A percentile compares a stretch with the other conserved stretches of the same genome.
These are phyloP conservation scores for Acronicta leporina DNA, from an alignment of 2,888 invertebrate genomes.

Conservation along the genomic window DNA sequence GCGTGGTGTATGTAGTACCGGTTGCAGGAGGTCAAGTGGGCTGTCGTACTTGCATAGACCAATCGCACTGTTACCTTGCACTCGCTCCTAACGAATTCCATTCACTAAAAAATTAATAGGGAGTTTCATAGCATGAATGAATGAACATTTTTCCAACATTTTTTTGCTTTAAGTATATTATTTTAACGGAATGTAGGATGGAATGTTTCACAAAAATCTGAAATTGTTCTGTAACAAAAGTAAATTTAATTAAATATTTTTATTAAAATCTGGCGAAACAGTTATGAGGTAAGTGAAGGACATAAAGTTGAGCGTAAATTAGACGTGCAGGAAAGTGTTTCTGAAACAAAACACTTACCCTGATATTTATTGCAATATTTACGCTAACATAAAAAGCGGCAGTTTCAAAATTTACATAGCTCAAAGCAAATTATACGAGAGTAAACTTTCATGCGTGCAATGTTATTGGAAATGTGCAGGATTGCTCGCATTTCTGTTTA, in stretches of 20 bases:
- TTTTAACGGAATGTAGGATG: neutral
- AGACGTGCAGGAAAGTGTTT: too few relatives aligned
- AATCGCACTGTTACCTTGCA: constrained; percentile 60
- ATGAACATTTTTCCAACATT: constrained; percentile 22
- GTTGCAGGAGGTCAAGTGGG: constrained; percentile 59
- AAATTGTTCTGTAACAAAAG: too few relatives aligned
- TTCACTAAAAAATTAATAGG: constrained; percentile 56
- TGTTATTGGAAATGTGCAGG: constrained; percentile 38
- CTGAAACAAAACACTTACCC: too few relatives aligned
- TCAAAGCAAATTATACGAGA: constrained; percentile 32
- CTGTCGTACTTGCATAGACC: constrained; percentile 49
- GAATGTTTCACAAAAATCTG: neutral
- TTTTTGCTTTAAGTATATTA: constrained; percentile 14
- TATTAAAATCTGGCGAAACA: too few relatives aligned
- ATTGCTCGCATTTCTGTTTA: constrained; percentile 52
- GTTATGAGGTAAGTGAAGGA: too few relatives aligned
- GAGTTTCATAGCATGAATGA: constrained; percentile 27
- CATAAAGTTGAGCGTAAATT: too few relatives aligned
- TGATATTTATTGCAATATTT: neutral
- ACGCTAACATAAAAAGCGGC: constrained; percentile 4
- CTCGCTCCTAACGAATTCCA: constrained; percentile 58
- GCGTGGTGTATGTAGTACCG: constrained; percentile 43
- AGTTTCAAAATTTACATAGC: constrained; percentile 12
- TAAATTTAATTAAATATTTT: too few relatives aligned
- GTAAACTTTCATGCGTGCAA: constrained; percentile 32